A percentile compares a stretch with the other conserved stretches of the same genome.
Evolutionary conservation across 2,797 vertebrate species (phyloP).

Genomic region (Epinephelus malabaricus): DNA sequence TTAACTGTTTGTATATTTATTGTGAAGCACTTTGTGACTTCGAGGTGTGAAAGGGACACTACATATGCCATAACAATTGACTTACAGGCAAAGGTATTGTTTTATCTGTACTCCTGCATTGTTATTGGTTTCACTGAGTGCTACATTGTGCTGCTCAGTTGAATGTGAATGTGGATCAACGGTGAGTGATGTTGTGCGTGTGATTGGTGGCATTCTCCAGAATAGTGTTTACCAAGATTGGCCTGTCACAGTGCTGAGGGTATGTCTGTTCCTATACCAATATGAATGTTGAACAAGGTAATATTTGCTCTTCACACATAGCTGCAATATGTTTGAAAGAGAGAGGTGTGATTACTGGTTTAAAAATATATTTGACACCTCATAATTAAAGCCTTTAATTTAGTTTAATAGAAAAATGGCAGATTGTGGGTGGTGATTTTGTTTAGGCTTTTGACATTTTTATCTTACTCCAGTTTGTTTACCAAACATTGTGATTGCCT

Average conservation of each 20-base stretch:
- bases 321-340: not conserved
- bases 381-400: not conserved
- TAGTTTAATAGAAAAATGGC: not conserved
- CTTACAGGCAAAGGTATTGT: rapidly evolving
- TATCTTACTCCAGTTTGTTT: constrained; percentile 3
- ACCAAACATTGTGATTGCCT: constrained; percentile 11
- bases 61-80: not conserved
- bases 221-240: not conserved
- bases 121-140: not conserved
- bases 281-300: not conserved
- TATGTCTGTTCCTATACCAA: not conserved
- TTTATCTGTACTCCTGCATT: not conserved
- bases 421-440: not conserved
- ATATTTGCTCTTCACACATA: constrained; percentile 16
- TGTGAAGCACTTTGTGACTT: too few species aligned
- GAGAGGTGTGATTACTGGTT: not conserved
- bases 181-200: not conserved
- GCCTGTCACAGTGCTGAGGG: not conserved
- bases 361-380: not conserved
- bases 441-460: constrained; percentile 6
- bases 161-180: not conserved
- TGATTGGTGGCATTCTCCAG: not conserved
- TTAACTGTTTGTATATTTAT: too few species aligned
- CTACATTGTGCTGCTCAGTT: not conserved
- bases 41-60: not conserved